A percentile compares a stretch with the other conserved stretches of the same genome.
phyloP scores from a whole-genome alignment of 2,888 invertebrate genomes.

The Adelphocoris suturalis region DNA sequence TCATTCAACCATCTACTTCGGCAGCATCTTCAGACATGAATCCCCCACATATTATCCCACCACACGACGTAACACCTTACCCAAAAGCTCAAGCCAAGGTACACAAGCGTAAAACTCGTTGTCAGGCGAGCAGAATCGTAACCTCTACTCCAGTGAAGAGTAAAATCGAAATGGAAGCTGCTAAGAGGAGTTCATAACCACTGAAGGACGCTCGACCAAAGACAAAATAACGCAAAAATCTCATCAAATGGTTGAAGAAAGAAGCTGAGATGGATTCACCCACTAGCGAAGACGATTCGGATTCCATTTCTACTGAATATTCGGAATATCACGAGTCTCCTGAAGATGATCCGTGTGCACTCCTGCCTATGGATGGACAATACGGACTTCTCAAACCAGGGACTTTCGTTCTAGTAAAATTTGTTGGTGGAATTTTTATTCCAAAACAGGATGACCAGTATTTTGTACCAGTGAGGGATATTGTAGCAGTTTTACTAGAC shows the following conservation, averaged over 20 bases:
- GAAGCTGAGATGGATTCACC: not conserved
- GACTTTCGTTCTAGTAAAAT: conserved; percentile 25
- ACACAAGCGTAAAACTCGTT: conserved; percentile 15
- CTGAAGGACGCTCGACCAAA: not conserved
- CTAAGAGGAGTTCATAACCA: not conserved
- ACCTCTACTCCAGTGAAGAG: conserved; percentile 17
- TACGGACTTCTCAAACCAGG: conserved; percentile 10
- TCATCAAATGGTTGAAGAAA: not conserved
- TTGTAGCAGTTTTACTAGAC: not conserved
- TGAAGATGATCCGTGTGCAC: not conserved
- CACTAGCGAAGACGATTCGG: not conserved
- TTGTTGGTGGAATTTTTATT: conserved; percentile 6
- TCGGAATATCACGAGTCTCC: conserved; percentile 1
- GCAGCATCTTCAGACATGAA: not conserved
- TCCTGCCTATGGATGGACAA: not conserved
- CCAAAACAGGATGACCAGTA: not conserved
- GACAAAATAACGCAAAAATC: not conserved
- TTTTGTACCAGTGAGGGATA: not conserved
- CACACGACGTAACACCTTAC: not conserved
- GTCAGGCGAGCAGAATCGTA: conserved; percentile 14
- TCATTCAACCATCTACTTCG: not conserved
- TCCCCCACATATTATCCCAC: not conserved
- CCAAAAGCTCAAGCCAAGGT: conserved; percentile 10
- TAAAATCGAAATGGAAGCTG: conserved; percentile 15
- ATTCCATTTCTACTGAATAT: conserved; percentile 12